These are phyloP conservation scores for Thermophis baileyi DNA, from an alignment of 2,113 vertebrate species.

Conservation along the genomic window DNA sequence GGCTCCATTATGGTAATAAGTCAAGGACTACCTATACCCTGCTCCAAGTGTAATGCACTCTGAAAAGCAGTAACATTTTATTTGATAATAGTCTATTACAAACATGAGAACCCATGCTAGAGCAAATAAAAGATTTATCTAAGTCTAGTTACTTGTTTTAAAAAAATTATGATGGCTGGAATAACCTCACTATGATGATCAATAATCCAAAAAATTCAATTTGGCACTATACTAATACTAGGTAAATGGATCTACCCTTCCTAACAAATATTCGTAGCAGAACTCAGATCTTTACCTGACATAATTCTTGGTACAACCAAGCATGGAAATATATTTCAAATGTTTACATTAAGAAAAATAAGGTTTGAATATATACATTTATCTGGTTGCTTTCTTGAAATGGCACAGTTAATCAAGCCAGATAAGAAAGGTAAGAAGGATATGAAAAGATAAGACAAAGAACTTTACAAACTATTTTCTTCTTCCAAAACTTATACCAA, in stretches of 20 bases:
- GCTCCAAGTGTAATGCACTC: background rate
- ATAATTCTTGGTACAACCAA: background rate
- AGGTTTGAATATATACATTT: background rate
- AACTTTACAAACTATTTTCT: background rate
- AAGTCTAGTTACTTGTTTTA: background rate
- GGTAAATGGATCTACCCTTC: background rate
- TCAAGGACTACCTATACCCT: background rate
- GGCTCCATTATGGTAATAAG: background rate
- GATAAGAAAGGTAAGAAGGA: background rate
- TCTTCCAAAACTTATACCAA: background rate
- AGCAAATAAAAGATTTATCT: background rate
- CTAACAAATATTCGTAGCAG: background rate
- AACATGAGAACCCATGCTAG: background rate
- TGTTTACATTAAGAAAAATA: background rate
- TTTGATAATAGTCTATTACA: background rate
- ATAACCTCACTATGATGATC: background rate
- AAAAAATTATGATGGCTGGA: background rate
- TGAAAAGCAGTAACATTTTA: background rate
- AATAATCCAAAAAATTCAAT: background rate
- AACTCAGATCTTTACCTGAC: background rate
- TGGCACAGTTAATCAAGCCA: background rate
- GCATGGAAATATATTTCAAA: background rate
- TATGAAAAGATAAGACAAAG: background rate
- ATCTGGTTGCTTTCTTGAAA: background rate
- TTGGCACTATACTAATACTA: background rate